Evolutionary conservation across 2,113 vertebrate genomes (phyloP).

Genomic region (Perccottus glenii): DNA sequence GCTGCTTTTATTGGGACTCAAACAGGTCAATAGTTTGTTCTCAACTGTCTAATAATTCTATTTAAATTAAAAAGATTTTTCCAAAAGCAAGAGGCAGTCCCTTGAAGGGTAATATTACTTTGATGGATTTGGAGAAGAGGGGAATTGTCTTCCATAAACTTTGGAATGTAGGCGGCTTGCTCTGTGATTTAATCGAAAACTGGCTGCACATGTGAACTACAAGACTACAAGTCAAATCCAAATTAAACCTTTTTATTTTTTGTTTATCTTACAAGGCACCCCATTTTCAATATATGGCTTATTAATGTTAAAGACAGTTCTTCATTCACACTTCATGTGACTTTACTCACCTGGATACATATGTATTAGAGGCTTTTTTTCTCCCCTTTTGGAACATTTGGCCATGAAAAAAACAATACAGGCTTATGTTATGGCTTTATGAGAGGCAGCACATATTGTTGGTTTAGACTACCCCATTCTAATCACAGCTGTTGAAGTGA

Average conservation of each 20-base stretch:
- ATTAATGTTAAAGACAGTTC: conserved; percentile 20
- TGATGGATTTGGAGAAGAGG: conserved; percentile 27
- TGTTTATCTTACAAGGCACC: conserved; percentile 9
- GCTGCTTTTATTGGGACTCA: conserved; percentile 4
- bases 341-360: conserved; percentile 42
- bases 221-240: conserved; percentile 34
- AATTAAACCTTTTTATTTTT: conserved; percentile 29
- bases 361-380: conserved; percentile 45
- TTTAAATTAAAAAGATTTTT: conserved; percentile 26
- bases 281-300: conserved; percentile 2
- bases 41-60: conserved; percentile 8
- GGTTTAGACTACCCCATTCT: conserved; percentile 13
- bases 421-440: no score
- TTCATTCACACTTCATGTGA: conserved; percentile 36
- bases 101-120: conserved; percentile 24
- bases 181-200: conserved; percentile 40
- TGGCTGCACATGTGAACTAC: conserved; percentile 49
- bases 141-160: conserved; percentile 56
- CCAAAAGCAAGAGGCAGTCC: conserved; percentile 28
- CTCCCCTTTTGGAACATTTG: no score
- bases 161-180: conserved; percentile 53
- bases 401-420: no score
- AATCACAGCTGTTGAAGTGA: conserved; percentile 18
- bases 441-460: neutral
- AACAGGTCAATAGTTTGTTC: neutral